phyloP scores from a whole-genome alignment of 2,888 invertebrate genomes.

The Agrenia bidenticulata region DNA sequence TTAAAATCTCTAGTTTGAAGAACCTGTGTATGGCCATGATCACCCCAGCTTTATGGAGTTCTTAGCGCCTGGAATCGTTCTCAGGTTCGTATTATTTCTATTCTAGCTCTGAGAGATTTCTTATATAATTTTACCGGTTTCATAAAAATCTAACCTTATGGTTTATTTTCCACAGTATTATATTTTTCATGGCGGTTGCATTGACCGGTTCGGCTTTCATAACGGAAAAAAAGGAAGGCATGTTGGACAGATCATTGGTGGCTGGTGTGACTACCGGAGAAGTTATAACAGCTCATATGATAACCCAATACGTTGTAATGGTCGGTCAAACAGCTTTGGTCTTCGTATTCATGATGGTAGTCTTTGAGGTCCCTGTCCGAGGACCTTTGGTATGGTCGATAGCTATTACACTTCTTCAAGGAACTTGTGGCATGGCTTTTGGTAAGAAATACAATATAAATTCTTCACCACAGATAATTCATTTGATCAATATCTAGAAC shows the following conservation, averaged over 20 bases:
- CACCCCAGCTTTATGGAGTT: constrained; percentile 93
- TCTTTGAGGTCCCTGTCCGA: constrained; percentile 85
- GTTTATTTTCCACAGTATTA: constrained; percentile 72
- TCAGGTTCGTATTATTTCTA: constrained; percentile 69
- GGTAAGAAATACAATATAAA: constrained; percentile 62
- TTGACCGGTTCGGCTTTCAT: constrained; percentile 88
- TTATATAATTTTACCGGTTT: no score
- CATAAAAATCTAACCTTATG: background rate
- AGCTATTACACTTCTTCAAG: constrained; percentile 82
- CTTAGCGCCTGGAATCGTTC: constrained; percentile 91
- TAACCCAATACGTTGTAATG: constrained; percentile 93
- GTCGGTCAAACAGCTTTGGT: constrained; percentile 89
- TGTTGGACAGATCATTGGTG: constrained; percentile 89
- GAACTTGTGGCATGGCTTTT: constrained; percentile 94
- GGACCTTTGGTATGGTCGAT: constrained; percentile 84
- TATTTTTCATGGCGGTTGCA: constrained; percentile 93
- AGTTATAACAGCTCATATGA: constrained; percentile 88
- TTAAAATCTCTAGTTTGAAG: constrained; percentile 65
- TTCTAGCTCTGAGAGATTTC: constrained; percentile 47
- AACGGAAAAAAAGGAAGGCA: constrained; percentile 85
- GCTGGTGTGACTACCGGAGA: constrained; percentile 89
- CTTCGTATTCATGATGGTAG: constrained; percentile 85
- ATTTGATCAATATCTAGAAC: constrained; percentile 11
- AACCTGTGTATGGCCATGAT: constrained; percentile 83
- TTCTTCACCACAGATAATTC: no score